Base-by-base conservation (phyloP, 2,888 invertebrate species). In the Acronicta psi region DNA sequence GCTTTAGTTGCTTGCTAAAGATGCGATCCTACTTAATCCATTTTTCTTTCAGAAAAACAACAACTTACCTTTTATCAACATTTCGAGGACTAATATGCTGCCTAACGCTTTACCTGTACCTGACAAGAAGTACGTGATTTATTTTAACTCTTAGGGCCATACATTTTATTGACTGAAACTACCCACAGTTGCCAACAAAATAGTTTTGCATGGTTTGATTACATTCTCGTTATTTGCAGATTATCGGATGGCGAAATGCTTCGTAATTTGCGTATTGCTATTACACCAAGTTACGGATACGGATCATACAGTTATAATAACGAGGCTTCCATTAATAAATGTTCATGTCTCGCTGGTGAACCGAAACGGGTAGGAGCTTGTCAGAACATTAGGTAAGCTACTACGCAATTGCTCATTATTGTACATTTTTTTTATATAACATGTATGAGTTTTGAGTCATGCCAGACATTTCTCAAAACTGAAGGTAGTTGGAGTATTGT, bases 241-340 rank as follows among this genome's bases (percentile, higher is more conserved):
- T 18, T 53, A 16, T n/a, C 36, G 23, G 49, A 70, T 8, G 42
- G n/a, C 17, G 29, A 53, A 6, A 45, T 44, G 59, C 42, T 63
- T 18, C 51, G 36, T 14, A 66, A 59, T n/a, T 25, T 72, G 38
- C 74, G 66, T 2, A n/a, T 57, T 14, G 71, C 74, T 2, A 59
- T 72, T 1, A 54, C 47, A 11, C 71, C 74, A 0, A 46, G 43
- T 14, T 40, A 41, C 11, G 59, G 34, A 1, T 43, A 44, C 11
- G 59, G 29, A 17, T 9, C 16, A 6, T 41, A 36, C 36, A 14
- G 20, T n/a, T 43, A 41, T 17, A 37, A 38, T 2, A 6, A n/a
- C 4, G 10, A 2, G n/a, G 36, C 47, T n/a, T 11, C 34, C 5
- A 20, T 10, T 11, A 2, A 29, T 18, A 18, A 1, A 6, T 40